Evolutionary conservation across 2,888 invertebrate species (phyloP), one percentile per base, ranked within the genome.

Genomic region (Protophormia terraenovae): DNA sequence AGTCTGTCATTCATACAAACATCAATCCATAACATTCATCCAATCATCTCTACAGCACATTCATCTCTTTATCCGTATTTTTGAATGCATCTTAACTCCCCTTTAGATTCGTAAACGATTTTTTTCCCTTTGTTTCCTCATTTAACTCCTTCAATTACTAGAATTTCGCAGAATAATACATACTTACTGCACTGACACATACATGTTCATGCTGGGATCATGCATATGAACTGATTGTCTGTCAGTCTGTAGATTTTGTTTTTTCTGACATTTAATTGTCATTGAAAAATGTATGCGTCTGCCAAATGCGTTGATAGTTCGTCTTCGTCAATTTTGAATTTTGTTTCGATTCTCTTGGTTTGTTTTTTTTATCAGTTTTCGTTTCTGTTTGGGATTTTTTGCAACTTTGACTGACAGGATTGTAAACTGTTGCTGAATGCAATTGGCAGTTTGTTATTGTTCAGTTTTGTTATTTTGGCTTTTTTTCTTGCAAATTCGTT

Each of bases 221-320:
- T 82, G 78, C 64, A 78, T 75, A 81, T 78, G 69, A 85, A 78
- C 69, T 73, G 41, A 78, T 60, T 73, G 41, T 64, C 72, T 55
- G 45, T 72, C 72, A 80, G 72, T 72, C 55, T 73, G 10, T 60
- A 77, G 47, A 84, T 78, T 75, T 78, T 71, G 64, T 78, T 73
- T 81, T 69, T 73, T 85, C 82, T 82, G 81, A 75, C 85, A 78
- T 81, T 82, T 85, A 85, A 85, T 80, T 87, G 87, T 87, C 87
- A 87, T 83, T 86, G 86, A 83, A 81, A 84, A 84, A 86, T 87
- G 81, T 83, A 77, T 81, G 77, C 79, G 73, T 81, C 85, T 82
- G 67, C 72, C 85, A 83, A 83, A 71, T 83, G 87, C 83, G 85
- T 86, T 87, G 86, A 87, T 87, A 88, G 87, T 87, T 87, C 87